A percentile compares a stretch with the other conserved stretches of the same genome.
These are phyloP conservation scores for Atherinomorus stipes DNA, from an alignment of 2,113 vertebrate genomes.

Conservation along the genomic window DNA sequence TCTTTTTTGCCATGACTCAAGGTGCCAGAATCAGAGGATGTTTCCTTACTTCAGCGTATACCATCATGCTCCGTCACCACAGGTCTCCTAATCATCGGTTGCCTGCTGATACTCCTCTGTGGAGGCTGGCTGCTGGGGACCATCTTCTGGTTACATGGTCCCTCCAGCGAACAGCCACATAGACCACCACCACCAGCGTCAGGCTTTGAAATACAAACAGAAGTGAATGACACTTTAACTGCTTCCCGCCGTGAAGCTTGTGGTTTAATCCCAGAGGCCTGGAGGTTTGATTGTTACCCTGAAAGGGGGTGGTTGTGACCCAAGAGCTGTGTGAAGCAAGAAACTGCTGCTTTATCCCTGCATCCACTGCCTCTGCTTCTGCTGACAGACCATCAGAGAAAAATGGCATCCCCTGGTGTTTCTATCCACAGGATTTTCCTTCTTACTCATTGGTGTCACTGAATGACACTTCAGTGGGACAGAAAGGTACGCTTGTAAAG, in stretches of 20 bases:
- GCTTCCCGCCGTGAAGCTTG: constrained; percentile 59
- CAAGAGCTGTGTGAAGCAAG: constrained; percentile 85
- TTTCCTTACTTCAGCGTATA: constrained; percentile 68
- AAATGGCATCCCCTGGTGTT: constrained; percentile 88
- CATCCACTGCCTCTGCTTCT: neutral
- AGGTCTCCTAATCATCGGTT: constrained; percentile 73
- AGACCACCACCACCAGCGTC: constrained; percentile 57
- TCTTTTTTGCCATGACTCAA: constrained; percentile 33
- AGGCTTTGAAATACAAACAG: neutral
- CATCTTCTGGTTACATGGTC: constrained; percentile 78
- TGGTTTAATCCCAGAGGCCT: constrained; percentile 69
- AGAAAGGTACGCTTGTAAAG: constrained; percentile 80
- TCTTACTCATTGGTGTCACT: constrained; percentile 83
- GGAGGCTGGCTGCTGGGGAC: constrained; percentile 80
- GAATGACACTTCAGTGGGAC: constrained; percentile 79
- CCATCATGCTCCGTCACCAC: constrained; percentile 72
- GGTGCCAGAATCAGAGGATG: constrained; percentile 61
- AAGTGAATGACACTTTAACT: neutral
- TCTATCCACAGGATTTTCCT: constrained; percentile 87
- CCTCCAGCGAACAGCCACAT: constrained; percentile 45
- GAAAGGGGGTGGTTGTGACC: constrained; percentile 84
- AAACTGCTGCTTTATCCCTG: constrained; percentile 87
- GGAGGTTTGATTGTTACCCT: constrained; percentile 90
- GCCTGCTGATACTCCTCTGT: constrained; percentile 75
- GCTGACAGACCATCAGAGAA: neutral